These are phyloP conservation scores for Volucella zonaria DNA, from an alignment of 2,888 invertebrate species.

Conservation along the genomic window DNA sequence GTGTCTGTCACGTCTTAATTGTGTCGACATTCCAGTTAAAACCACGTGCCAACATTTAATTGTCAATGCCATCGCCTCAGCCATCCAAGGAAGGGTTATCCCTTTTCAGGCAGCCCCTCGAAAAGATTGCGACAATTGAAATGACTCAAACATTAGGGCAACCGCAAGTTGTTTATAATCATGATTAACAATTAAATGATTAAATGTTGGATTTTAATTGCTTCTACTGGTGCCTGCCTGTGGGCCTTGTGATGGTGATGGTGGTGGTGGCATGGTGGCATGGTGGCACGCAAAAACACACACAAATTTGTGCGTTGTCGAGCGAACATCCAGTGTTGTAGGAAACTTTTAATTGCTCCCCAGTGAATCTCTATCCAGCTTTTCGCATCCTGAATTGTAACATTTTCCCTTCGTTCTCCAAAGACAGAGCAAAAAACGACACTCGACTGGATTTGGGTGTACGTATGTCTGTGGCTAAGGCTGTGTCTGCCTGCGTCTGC, in stretches of 20 bases:
- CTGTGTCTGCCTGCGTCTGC: not conserved
- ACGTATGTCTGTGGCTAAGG: slow-evolving; percentile 1
- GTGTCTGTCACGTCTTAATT: not conserved
- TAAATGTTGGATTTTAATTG: slow-evolving; percentile 73
- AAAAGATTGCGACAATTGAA: slow-evolving; percentile 45
- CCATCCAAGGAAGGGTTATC: slow-evolving; percentile 1
- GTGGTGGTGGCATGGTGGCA: slow-evolving; percentile 24
- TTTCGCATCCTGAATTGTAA: not conserved
- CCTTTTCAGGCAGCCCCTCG: not conserved
- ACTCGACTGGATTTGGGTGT: slow-evolving; percentile 48
- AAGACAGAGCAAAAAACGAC: slow-evolving; percentile 18
- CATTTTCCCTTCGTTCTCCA: not conserved
- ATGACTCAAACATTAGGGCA: slow-evolving; percentile 65
- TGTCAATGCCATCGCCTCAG: slow-evolving; percentile 30
- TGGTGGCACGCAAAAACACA: slow-evolving; percentile 60
- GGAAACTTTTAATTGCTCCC: slow-evolving; percentile 70
- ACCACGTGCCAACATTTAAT: slow-evolving; percentile 50
- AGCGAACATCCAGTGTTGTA: slow-evolving; percentile 12
- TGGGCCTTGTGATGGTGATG: slow-evolving; percentile 7
- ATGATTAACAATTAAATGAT: slow-evolving; percentile 74
- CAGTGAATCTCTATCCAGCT: slow-evolving; percentile 34
- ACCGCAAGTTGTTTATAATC: slow-evolving; percentile 72
- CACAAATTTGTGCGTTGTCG: slow-evolving; percentile 54
- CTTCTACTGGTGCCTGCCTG: slow-evolving; percentile 37
- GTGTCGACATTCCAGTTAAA: slow-evolving; percentile 34